These are phyloP conservation scores for Pterophyllum scalare DNA, from an alignment of 2,113 vertebrate genomes.

Conservation along the genomic window DNA sequence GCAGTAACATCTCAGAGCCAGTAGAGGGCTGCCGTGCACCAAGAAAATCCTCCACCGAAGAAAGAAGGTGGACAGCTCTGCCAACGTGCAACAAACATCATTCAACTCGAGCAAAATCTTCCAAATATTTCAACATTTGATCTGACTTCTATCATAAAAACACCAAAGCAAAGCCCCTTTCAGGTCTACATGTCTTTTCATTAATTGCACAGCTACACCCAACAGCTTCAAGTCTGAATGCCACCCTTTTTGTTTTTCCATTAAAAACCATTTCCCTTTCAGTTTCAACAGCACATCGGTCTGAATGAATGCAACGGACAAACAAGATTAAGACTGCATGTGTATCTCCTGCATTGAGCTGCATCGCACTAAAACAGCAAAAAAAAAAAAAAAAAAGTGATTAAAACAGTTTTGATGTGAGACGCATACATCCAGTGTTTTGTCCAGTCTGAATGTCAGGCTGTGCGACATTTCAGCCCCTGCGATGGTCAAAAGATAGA, in stretches of 20 bases:
- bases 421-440: too few relatives aligned
- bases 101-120: neutral
- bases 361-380: neutral
- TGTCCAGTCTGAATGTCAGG: neutral
- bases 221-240: too few relatives aligned
- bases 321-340: too few relatives aligned
- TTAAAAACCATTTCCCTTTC: accelerated
- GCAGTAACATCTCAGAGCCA: slow-evolving; percentile 48
- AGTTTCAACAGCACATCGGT: too few relatives aligned
- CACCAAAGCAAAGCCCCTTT: too few relatives aligned
- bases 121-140: neutral
- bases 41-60: neutral
- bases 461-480: too few relatives aligned
- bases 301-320: neutral
- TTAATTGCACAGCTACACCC: too few relatives aligned
- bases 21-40: slow-evolving; percentile 46
- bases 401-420: too few relatives aligned
- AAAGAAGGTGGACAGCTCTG: neutral
- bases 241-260: neutral
- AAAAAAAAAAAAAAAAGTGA: too few relatives aligned
- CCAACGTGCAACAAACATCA: accelerated
- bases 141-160: neutral
- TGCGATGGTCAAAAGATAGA: too few relatives aligned
- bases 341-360: neutral
- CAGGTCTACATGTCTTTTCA: too few relatives aligned